Evolutionary conservation across 2,888 invertebrate species (phyloP).

Genomic region (Chalcis sispes): DNA sequence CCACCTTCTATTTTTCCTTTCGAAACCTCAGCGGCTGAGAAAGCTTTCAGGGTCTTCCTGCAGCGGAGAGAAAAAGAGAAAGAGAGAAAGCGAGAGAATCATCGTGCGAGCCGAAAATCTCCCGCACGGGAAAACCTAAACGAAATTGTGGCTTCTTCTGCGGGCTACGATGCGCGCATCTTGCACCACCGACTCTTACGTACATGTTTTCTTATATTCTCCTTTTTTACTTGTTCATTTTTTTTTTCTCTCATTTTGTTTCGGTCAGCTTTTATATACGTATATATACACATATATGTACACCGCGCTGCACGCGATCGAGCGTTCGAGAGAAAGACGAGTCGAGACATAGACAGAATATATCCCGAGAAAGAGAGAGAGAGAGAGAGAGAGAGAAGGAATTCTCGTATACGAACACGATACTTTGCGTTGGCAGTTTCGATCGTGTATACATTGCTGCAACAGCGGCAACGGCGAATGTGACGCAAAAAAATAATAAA

Average conservation of each 20-base stretch:
- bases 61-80: conserved; percentile 23
- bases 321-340: too few species aligned
- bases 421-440: too few species aligned
- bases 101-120: conserved; percentile 14
- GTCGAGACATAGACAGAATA: too few species aligned
- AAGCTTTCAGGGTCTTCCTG: conserved; percentile 23
- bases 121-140: conserved; percentile 37
- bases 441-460: too few species aligned
- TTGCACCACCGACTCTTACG: neutral
- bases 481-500: too few species aligned
- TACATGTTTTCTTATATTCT: neutral
- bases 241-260: neutral
- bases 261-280: neutral
- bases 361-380: too few species aligned
- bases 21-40: neutral
- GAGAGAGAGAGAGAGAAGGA: too few species aligned
- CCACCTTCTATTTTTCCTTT: conserved; percentile 49
- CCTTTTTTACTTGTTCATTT: neutral
- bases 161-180: too few species aligned
- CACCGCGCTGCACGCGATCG: too few species aligned
- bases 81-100: too few species aligned
- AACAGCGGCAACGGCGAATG: too few species aligned
- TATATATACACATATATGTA: neutral
- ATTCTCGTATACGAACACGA: too few species aligned
- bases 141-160: conserved; percentile 49